These are phyloP conservation scores for Drosophila repletoides DNA, from an alignment of 1,140 invertebrate species.

Conservation along the genomic window DNA sequence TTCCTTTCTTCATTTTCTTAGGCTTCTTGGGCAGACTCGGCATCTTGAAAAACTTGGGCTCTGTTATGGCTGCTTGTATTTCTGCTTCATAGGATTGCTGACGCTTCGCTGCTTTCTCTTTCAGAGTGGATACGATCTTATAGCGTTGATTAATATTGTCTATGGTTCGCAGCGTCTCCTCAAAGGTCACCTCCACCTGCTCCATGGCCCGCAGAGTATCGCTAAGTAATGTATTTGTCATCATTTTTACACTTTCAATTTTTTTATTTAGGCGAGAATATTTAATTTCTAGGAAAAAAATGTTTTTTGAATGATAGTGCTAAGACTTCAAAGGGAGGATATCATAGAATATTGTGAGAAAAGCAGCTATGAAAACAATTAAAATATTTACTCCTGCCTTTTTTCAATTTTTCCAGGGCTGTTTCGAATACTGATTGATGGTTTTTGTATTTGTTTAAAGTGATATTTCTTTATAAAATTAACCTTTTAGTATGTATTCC, in stretches of 20 bases:
- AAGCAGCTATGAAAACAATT: no score
- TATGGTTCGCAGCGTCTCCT: conserved; percentile 30
- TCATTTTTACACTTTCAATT: conserved; percentile 47
- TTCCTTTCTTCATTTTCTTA: conserved; percentile 7
- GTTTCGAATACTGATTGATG: no score
- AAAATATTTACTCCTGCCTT: neutral
- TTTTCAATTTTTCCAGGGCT: neutral
- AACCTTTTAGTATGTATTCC: neutral
- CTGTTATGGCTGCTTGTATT: conserved; percentile 51
- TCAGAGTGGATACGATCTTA: conserved; percentile 15
- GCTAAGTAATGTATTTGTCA: conserved; percentile 22
- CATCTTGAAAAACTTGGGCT: conserved; percentile 2
- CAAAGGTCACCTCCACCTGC: conserved; percentile 39
- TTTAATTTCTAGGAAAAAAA: neutral
- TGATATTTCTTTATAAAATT: neutral
- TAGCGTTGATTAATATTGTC: conserved; percentile 41
- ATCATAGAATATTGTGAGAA: no score
- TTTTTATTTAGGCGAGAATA: conserved; percentile 14
- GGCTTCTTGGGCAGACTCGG: neutral
- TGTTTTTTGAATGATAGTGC: conserved; percentile 10
- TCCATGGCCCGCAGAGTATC: conserved; percentile 41
- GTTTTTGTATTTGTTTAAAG: no score
- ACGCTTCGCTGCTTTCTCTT: neutral
- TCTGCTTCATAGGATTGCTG: conserved; percentile 38
- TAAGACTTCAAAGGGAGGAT: neutral